phyloP scores from a whole-genome alignment of 1,140 invertebrate genomes.

The Calliopsis andreniformis region DNA sequence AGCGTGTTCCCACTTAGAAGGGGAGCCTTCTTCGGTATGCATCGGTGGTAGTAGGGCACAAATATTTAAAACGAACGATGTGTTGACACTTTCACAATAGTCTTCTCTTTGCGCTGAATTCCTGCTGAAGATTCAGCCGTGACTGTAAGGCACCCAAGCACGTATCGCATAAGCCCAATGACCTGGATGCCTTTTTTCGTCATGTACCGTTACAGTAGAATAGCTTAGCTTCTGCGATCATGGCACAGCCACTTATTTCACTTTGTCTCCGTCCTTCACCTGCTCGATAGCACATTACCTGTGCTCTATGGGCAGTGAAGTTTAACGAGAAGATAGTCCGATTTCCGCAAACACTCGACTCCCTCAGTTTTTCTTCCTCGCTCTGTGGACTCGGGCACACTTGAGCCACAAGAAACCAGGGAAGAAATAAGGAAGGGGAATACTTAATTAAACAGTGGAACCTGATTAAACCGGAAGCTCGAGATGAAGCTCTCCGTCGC shows the following conservation, averaged over 20 bases:
- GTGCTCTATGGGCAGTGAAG: conserved; percentile 17
- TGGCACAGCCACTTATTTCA: conserved; percentile 39
- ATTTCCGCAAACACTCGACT: neutral
- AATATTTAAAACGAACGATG: too few species aligned
- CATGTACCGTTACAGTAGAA: conserved; percentile 71
- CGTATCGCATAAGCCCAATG: conserved; percentile 50
- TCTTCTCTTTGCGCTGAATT: conserved; percentile 10
- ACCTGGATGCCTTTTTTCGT: conserved; percentile 76
- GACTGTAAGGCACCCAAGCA: conserved; percentile 33
- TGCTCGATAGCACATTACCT: conserved; percentile 38
- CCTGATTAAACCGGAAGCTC: too few species aligned
- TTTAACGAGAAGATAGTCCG: conserved; percentile 24
- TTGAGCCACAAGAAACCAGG: too few species aligned
- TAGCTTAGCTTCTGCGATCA: conserved; percentile 63
- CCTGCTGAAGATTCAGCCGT: conserved; percentile 8
- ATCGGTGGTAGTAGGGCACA: too few species aligned
- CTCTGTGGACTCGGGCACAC: conserved; percentile 16
- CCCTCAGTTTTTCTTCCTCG: conserved; percentile 25
- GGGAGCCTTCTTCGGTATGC: too few species aligned
- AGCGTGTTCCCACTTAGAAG: too few species aligned
- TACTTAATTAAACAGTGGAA: too few species aligned
- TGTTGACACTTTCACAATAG: conserved; percentile 9
- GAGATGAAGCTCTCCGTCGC: too few species aligned
- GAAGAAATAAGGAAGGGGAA: too few species aligned
- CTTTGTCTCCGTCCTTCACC: conserved; percentile 41